Base-by-base conservation (phyloP, 2,888 invertebrate species). In the Hydropsyche betteni region DNA sequence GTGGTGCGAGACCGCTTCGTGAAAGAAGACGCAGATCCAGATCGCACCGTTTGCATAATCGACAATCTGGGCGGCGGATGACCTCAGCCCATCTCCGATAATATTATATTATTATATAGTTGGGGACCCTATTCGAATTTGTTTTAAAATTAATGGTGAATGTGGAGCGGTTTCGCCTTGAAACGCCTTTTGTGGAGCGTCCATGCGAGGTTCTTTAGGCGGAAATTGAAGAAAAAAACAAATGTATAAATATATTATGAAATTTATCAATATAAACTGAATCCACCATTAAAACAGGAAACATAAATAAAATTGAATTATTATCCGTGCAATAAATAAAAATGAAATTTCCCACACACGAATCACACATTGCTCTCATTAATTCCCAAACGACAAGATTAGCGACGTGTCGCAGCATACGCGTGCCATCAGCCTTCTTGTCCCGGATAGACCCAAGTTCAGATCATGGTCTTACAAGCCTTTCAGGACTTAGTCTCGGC, bases 391-490 rank as follows among this genome's bases (percentile, higher is more conserved):
- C 7, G 10, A 16, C 52, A 34, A 74, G n/a, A 74, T 36, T 16
- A 68, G 36, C 44, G 44, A 58, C 44, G 44, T 44, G 44, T 44
- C 44, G 44, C 44, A 55, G 38, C 33, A 68, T 68, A 74, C 75
- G 75, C 61, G 72, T 68, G 50, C 64, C 76, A 69, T 12, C 36
- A 64, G 10, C 64, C 36, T 36, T 36, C 12, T 1, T 34, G 36
- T 64, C 36, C 77, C 68, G 68, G 77, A 73, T 69, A 73, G 77
- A 69, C 68, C 72, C 55, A 24, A 55, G 55, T 55, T 55, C 55
- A 55, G 74, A 74, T 74, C 78, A 76, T 79, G 78, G 77, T 69
- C 75, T 64, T 75, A 79, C 78, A 79, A 77, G 71, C 72, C 72
- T 53, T 44, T 51, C 69, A 33, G 61, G 78, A 61, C 75, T 78